Percentiles rank a stretch among this genome's conserved stretches.
Conservation (phyloP, 2,888 invertebrate genomes). For the Nephrotoma flavescens region DNA sequence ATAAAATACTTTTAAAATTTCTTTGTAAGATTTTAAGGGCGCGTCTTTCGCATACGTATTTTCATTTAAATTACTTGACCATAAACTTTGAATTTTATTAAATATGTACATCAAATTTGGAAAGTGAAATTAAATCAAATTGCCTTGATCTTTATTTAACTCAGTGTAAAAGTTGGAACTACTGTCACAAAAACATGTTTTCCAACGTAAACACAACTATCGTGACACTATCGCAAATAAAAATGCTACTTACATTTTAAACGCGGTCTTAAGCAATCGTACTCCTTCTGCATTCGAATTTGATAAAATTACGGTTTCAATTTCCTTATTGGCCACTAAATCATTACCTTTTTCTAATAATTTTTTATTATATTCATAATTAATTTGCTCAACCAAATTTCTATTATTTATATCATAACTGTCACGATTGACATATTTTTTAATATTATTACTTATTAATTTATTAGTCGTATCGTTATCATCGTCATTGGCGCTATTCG, state of each 20-base stretch:
- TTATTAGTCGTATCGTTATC: slow-evolving; percentile 7
- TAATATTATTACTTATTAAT: background rate
- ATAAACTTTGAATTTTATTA: too few species aligned
- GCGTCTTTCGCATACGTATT: too few species aligned
- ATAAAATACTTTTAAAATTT: too few species aligned
- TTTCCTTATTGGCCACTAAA: slow-evolving; percentile 23
- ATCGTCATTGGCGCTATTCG: background rate
- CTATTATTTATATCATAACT: slow-evolving; percentile 2
- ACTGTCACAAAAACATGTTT: background rate
- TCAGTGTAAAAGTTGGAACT: background rate
- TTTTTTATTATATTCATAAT: slow-evolving; percentile 2
- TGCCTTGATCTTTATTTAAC: background rate
- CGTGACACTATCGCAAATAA: background rate
- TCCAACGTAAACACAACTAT: background rate
- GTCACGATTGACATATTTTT: slow-evolving; percentile 2
- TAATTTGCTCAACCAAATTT: background rate
- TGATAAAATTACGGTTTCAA: slow-evolving; percentile 36
- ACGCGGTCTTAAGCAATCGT: slow-evolving; percentile 33
- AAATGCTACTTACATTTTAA: slow-evolving; percentile 33
- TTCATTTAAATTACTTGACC: too few species aligned
- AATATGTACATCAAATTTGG: background rate
- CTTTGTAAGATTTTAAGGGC: too few species aligned
- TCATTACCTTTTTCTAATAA: slow-evolving; percentile 10
- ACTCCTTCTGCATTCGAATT: slow-evolving; percentile 32
- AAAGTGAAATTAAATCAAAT: background rate